Conservation (phyloP, 2,888 invertebrate species). For the Leptura quadrifasciata region DNA sequence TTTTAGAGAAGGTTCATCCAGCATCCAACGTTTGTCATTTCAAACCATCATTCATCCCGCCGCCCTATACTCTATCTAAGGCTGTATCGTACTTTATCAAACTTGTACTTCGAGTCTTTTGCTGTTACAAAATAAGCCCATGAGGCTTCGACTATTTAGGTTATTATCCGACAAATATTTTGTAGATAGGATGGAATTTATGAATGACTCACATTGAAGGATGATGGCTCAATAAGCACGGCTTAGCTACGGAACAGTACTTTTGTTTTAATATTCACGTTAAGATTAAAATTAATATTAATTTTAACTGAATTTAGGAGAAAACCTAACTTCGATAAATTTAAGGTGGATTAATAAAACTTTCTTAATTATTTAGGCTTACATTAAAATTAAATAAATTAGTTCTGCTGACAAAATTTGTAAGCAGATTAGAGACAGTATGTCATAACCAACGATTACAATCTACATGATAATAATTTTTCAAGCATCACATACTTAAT, state of each 20-base stretch:
- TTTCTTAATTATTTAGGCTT: no score
- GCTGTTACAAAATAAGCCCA: conserved; percentile 30
- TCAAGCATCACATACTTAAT: no score
- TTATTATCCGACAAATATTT: conserved; percentile 28
- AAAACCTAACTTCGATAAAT: no score
- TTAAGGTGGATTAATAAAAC: no score
- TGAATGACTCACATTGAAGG: background rate
- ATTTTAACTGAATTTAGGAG: background rate
- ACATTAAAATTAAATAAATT: no score
- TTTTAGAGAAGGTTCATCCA: conserved; percentile 55
- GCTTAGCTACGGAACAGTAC: background rate
- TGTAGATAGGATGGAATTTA: conserved; percentile 15
- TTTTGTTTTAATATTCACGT: background rate
- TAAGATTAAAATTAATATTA: background rate
- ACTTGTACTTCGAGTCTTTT: conserved; percentile 30
- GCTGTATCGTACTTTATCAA: conserved; percentile 44
- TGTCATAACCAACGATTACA: no score
- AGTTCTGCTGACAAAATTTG: no score
- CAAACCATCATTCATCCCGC: conserved; percentile 62
- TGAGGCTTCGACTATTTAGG: conserved; percentile 12
- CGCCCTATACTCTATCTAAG: conserved; percentile 44
- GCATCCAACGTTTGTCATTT: conserved; percentile 63
- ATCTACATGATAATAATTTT: no score
- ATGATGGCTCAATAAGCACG: background rate
- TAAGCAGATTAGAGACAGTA: no score